Conservation (phyloP, 1,140 invertebrate species). For the Drosophila funebris region DNA sequence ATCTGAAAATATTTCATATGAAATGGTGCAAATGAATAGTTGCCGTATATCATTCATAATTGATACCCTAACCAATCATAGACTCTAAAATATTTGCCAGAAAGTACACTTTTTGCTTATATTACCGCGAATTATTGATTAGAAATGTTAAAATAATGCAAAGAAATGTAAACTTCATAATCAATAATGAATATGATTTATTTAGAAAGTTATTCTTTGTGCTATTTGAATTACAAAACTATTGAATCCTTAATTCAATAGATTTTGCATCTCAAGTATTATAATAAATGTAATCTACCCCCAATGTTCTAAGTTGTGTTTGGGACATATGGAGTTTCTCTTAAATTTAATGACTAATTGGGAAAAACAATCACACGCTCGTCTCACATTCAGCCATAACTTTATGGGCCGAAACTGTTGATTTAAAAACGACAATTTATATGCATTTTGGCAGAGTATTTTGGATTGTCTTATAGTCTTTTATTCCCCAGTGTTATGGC, state of each 20-base stretch:
- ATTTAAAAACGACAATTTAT: conserved; percentile 47
- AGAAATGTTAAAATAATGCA: conserved; percentile 12
- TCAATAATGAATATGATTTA: no score
- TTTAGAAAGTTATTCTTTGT: no score
- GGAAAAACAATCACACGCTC: conserved; percentile 27
- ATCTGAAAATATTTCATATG: conserved; percentile 35
- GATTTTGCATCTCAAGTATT: not conserved
- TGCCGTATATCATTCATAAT: conserved; percentile 36
- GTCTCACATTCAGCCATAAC: conserved; percentile 25
- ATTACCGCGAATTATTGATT: conserved; percentile 12
- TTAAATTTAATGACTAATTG: conserved; percentile 44
- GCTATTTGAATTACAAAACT: no score
- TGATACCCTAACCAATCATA: conserved; percentile 9
- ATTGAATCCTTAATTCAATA: no score
- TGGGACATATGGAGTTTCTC: not conserved
- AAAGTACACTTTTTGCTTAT: no score
- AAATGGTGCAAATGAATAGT: conserved; percentile 39
- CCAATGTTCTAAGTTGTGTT: no score
- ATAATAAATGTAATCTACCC: not conserved
- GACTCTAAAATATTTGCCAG: conserved; percentile 8
- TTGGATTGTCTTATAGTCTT: conserved; percentile 11
- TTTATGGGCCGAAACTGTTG: conserved; percentile 41
- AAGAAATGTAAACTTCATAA: no score
- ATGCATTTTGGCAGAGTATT: conserved; percentile 14
- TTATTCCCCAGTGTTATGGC: not conserved